Evolutionary conservation across 2,888 invertebrate species (phyloP).

Genomic region (Cheilosia vulpina): DNA sequence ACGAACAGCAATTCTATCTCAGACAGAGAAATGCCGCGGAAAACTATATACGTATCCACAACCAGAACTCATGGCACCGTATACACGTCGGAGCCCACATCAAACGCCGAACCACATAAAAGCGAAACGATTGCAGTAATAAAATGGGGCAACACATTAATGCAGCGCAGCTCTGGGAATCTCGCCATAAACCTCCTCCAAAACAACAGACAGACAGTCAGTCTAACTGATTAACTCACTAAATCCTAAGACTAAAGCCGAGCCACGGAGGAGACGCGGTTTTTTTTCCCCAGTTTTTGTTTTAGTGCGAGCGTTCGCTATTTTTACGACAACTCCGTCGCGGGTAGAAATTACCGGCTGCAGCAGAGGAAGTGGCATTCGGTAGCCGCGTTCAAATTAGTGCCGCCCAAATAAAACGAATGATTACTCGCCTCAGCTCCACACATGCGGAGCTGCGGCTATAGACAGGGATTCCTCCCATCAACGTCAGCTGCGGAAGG

Average conservation of each 20-base stretch:
- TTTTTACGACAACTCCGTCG: slow-evolving; percentile 67
- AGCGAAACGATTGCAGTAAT: slow-evolving; percentile 66
- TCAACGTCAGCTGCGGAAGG: slow-evolving; percentile 17
- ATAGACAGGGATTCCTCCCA: slow-evolving; percentile 7
- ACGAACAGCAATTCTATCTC: not conserved
- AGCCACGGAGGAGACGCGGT: slow-evolving; percentile 4
- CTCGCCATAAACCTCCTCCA: slow-evolving; percentile 62
- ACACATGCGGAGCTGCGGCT: slow-evolving; percentile 14
- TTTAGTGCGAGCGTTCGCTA: slow-evolving; percentile 52
- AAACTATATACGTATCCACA: not conserved
- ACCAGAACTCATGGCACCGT: not conserved
- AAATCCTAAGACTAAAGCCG: slow-evolving; percentile 52
- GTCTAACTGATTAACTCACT: slow-evolving; percentile 70
- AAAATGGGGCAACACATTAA: slow-evolving; percentile 58
- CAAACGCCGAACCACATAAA: slow-evolving; percentile 73
- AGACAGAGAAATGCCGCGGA: slow-evolving; percentile 10
- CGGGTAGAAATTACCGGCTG: slow-evolving; percentile 39
- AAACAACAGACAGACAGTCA: slow-evolving; percentile 47
- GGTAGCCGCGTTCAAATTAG: slow-evolving; percentile 70
- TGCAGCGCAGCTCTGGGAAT: slow-evolving; percentile 59
- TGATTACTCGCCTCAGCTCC: slow-evolving; percentile 28
- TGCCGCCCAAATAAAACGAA: slow-evolving; percentile 63
- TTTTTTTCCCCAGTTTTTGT: not conserved
- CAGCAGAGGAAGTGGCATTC: slow-evolving; percentile 71
- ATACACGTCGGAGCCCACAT: slow-evolving; percentile 63